Conservation (phyloP, 2,888 invertebrate genomes). For the Drymonia ruficornis region DNA sequence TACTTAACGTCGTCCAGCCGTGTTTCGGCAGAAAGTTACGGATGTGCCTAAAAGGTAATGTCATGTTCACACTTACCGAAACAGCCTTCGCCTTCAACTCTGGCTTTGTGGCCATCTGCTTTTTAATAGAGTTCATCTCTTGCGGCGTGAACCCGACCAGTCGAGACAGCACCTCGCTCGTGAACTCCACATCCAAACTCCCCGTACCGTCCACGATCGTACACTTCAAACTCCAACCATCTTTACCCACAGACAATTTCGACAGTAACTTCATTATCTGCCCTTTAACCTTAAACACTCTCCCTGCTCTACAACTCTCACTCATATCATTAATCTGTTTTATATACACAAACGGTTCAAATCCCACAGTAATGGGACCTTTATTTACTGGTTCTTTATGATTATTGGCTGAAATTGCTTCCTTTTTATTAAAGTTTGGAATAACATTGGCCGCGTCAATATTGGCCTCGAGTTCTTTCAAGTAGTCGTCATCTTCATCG, state of each 20-base stretch:
- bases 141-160: slow-evolving; percentile 78
- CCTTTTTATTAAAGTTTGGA: not conserved
- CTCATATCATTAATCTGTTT: slow-evolving; percentile 69
- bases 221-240: slow-evolving; percentile 83
- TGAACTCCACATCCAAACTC: slow-evolving; percentile 81
- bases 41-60: no score
- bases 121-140: slow-evolving; percentile 73
- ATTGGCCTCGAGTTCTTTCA: slow-evolving; percentile 62
- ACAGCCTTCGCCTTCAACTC: slow-evolving; percentile 64
- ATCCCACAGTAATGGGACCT: slow-evolving; percentile 41
- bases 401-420: slow-evolving; percentile 19
- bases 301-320: slow-evolving; percentile 58
- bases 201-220: slow-evolving; percentile 84
- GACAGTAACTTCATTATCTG: slow-evolving; percentile 82
- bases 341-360: slow-evolving; percentile 74
- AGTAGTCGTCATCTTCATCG: slow-evolving; percentile 67
- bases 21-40: no score
- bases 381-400: slow-evolving; percentile 20
- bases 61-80: slow-evolving; percentile 50
- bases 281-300: slow-evolving; percentile 82
- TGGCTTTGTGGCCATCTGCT: slow-evolving; percentile 61
- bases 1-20: no score
- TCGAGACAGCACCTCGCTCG: slow-evolving; percentile 81
- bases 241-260: slow-evolving; percentile 80
- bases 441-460: slow-evolving; percentile 42